These are phyloP conservation scores for Geotrupes spiniger DNA, from an alignment of 2,888 invertebrate genomes.

Conservation along the genomic window DNA sequence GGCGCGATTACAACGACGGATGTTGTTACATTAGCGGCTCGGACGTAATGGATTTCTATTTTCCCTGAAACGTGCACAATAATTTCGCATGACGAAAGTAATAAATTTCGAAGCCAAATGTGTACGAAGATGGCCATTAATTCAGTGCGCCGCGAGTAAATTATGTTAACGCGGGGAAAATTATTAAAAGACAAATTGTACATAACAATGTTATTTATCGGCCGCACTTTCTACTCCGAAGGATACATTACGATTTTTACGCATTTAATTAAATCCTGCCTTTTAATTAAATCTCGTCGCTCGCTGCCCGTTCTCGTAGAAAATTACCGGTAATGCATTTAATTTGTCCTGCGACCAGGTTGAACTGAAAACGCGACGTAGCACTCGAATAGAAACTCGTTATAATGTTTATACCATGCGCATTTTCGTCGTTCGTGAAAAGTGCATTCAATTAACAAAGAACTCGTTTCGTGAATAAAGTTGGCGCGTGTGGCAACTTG, in stretches of 20 bases:
- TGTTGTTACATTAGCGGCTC: too few relatives aligned
- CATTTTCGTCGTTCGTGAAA: too few relatives aligned
- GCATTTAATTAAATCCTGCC: conserved; percentile 1
- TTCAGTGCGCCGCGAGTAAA: conserved; percentile 2
- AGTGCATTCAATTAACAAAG: too few relatives aligned
- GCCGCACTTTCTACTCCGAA: conserved; percentile 1
- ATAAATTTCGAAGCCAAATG: conserved; percentile 6
- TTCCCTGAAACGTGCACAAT: too few relatives aligned
- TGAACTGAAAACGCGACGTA: neutral
- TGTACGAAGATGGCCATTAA: conserved; percentile 2
- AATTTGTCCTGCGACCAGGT: neutral
- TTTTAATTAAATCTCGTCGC: neutral
- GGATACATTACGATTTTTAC: conserved; percentile 1
- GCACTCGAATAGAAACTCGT: conserved; percentile 1
- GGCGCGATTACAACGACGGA: too few relatives aligned
- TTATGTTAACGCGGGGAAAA: neutral
- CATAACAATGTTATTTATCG: conserved; percentile 2
- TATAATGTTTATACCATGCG: too few relatives aligned
- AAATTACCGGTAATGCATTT: conserved; percentile 2
- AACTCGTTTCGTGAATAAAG: too few relatives aligned
- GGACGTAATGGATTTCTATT: too few relatives aligned
- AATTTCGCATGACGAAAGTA: conserved; percentile 1
- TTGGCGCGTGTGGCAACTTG: too few relatives aligned
- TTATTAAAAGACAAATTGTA: conserved; percentile 1
- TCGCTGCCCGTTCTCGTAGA: neutral